Percentiles rank a stretch among this genome's conserved stretches.
Conservation (phyloP, 2,888 invertebrate genomes). For the Chrysolina americana region DNA sequence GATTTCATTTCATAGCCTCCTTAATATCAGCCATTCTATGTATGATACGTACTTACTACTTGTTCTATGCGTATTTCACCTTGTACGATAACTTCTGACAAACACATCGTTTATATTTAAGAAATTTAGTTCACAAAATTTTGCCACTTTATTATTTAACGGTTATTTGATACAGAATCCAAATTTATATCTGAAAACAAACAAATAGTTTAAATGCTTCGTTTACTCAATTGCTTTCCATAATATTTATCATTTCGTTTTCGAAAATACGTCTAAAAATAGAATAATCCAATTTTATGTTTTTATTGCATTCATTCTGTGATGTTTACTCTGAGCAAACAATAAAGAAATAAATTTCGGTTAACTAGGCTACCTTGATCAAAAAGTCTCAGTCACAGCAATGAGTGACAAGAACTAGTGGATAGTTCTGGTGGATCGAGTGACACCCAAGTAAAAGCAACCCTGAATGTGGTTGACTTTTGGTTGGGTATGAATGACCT, state of each 20-base stretch:
- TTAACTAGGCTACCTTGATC: neutral
- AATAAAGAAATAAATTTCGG: conserved; percentile 11
- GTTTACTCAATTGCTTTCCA: neutral
- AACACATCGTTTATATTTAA: neutral
- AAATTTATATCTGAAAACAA: conserved; percentile 3
- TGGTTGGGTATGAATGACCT: too few relatives aligned
- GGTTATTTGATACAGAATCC: neutral
- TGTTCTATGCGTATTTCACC: too few relatives aligned
- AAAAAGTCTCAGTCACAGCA: neutral
- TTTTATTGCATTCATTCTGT: conserved; percentile 10
- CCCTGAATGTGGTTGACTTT: too few relatives aligned
- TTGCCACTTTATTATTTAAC: neutral
- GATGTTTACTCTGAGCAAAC: neutral
- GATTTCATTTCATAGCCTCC: too few relatives aligned
- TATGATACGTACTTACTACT: too few relatives aligned
- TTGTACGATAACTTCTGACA: neutral
- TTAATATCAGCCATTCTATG: too few relatives aligned
- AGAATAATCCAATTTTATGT: neutral
- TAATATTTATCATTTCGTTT: conserved; percentile 21
- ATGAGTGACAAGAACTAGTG: too few relatives aligned
- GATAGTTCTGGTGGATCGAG: too few relatives aligned
- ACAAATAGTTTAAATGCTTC: neutral
- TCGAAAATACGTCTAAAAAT: conserved; percentile 19
- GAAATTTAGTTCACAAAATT: neutral
- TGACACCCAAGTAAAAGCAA: too few relatives aligned